Evolutionary conservation across 2,113 vertebrate genomes (phyloP).

Genomic region (Isichthys henryi): DNA sequence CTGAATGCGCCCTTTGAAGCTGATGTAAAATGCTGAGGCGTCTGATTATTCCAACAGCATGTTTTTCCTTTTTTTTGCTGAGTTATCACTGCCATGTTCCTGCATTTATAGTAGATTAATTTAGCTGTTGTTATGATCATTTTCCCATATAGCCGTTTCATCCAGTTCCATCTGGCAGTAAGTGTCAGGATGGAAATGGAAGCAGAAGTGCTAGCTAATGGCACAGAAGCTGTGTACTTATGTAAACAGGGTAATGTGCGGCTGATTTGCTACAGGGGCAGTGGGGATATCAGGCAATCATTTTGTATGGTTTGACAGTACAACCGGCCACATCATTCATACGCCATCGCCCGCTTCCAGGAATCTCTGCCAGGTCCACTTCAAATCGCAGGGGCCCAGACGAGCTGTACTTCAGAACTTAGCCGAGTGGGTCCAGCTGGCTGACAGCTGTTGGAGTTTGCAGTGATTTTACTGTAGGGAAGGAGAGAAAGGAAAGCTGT

Average conservation of each 20-base stretch:
- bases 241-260: background rate
- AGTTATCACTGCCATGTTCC: background rate
- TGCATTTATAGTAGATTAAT: background rate
- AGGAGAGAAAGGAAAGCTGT: background rate
- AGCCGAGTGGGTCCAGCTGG: background rate
- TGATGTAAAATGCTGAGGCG: background rate
- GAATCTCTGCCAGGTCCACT: background rate
- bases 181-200: background rate
- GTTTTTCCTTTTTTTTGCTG: background rate
- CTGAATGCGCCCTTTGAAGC: background rate
- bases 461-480: background rate
- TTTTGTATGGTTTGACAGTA: background rate
- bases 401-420: background rate
- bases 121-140: background rate
- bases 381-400: background rate
- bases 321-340: background rate
- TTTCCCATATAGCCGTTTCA: background rate
- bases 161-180: background rate
- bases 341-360: background rate
- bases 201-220: background rate
- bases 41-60: background rate
- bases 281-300: background rate
- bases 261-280: background rate
- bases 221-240: background rate
- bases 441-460: background rate